These are phyloP conservation scores for Bombus picipes DNA, from an alignment of 1,140 invertebrate species.

Conservation along the genomic window DNA sequence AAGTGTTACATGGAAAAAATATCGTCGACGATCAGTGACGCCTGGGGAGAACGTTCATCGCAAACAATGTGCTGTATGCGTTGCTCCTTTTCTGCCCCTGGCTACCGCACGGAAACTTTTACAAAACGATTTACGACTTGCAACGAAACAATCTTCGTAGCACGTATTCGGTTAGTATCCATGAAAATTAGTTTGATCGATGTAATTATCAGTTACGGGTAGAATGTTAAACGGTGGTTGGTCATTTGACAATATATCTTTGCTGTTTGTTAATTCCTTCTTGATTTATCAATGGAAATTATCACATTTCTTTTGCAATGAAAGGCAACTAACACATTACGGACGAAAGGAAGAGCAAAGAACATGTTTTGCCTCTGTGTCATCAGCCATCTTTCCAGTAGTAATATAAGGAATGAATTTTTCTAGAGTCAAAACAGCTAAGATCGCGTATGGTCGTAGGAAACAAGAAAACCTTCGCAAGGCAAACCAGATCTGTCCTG, in stretches of 20 bases:
- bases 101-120: not conserved
- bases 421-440: not conserved
- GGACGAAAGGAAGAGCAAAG: too few relatives aligned
- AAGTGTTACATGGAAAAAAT: not conserved
- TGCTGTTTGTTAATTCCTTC: not conserved
- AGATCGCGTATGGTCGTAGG: conserved; percentile 20
- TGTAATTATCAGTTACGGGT: not conserved
- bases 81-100: conserved; percentile 22
- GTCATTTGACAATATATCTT: too few relatives aligned
- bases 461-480: conserved; percentile 77
- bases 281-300: not conserved
- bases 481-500: conserved; percentile 71
- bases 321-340: not conserved
- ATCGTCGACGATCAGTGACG: conserved; percentile 1
- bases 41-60: conserved; percentile 23
- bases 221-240: not conserved
- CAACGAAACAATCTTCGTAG: not conserved
- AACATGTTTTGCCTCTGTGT: too few relatives aligned
- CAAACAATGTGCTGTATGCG: conserved; percentile 19
- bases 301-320: not conserved
- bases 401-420: too few relatives aligned
- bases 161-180: not conserved
- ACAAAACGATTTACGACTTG: conserved; percentile 15
- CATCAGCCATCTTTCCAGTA: too few relatives aligned
- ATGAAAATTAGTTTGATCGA: not conserved